Conservation (phyloP, 2,888 invertebrate genomes). For the Labia minor region DNA sequence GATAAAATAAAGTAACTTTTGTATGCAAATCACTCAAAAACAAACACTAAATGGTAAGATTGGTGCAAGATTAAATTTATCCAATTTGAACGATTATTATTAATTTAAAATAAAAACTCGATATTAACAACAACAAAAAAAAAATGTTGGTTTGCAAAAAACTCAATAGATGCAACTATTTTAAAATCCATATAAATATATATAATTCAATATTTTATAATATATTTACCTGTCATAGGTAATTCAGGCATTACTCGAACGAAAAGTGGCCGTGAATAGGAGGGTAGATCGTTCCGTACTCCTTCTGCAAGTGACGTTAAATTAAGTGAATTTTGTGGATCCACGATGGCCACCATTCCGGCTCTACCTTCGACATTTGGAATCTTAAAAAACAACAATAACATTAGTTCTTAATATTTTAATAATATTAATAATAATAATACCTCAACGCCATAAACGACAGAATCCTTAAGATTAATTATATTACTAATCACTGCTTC, state of each 20-base stretch:
- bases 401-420: neutral
- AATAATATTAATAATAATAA: slow-evolving; percentile 6
- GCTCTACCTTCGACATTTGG: slow-evolving; percentile 76
- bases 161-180: too few relatives aligned
- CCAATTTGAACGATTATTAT: too few relatives aligned
- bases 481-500: slow-evolving; percentile 77
- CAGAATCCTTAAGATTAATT: slow-evolving; percentile 61
- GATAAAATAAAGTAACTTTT: too few relatives aligned
- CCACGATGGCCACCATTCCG: slow-evolving; percentile 92
- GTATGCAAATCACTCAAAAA: too few relatives aligned
- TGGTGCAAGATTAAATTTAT: too few relatives aligned
- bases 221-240: slow-evolving; percentile 77
- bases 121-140: too few relatives aligned
- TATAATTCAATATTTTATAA: too few relatives aligned
- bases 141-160: too few relatives aligned
- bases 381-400: slow-evolving; percentile 39
- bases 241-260: slow-evolving; percentile 69
- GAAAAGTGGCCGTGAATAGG: slow-evolving; percentile 85
- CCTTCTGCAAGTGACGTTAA: slow-evolving; percentile 48
- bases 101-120: too few relatives aligned
- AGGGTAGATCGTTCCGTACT: slow-evolving; percentile 58
- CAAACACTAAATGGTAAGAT: too few relatives aligned
- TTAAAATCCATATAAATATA: too few relatives aligned
- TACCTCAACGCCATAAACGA: slow-evolving; percentile 87
- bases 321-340: slow-evolving; percentile 56